A percentile compares a stretch with the other conserved stretches of the same genome.
These are phyloP conservation scores for Coleophora deauratella DNA, from an alignment of 2,888 invertebrate genomes.

Conservation along the genomic window DNA sequence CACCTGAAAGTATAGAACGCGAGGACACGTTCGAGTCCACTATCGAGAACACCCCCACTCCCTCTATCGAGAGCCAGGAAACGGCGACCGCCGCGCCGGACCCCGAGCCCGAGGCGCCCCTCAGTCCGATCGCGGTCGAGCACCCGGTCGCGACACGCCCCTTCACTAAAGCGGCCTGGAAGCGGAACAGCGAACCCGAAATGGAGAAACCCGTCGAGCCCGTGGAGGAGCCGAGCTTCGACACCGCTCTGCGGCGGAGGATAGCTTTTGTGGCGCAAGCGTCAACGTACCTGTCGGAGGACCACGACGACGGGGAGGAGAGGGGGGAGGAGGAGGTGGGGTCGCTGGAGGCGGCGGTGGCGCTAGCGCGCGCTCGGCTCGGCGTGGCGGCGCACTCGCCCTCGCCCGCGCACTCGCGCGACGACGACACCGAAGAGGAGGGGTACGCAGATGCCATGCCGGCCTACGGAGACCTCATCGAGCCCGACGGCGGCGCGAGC, in stretches of 20 bases:
- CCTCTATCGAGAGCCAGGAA: conserved; percentile 1
- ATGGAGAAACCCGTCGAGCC: conserved; percentile 56
- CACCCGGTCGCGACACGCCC: conserved; percentile 69
- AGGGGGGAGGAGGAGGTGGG: conserved; percentile 54
- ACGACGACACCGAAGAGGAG: conserved; percentile 62
- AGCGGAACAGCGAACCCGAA: conserved; percentile 45
- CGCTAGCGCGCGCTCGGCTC: conserved; percentile 64
- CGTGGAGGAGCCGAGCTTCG: conserved; percentile 61
- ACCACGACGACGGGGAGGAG: conserved; percentile 57
- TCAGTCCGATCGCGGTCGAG: conserved; percentile 56
- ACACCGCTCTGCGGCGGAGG: conserved; percentile 59
- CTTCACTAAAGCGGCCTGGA: conserved; percentile 72
- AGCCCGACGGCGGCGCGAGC: conserved; percentile 41
- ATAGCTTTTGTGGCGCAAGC: conserved; percentile 72
- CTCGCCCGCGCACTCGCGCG: conserved; percentile 51
- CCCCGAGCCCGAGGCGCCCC: conserved; percentile 24
- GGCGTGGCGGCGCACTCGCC: conserved; percentile 42
- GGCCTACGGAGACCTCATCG: conserved; percentile 70
- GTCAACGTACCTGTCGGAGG: conserved; percentile 67
- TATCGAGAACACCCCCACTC: conserved; percentile 9
- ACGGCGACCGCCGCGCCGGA: conserved; percentile 5
- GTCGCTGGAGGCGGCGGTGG: conserved; percentile 71
- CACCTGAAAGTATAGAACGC: conserved; percentile 7
- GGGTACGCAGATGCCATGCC: conserved; percentile 65
- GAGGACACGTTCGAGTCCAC: conserved; percentile 5